Evolutionary conservation across 2,797 vertebrate species (phyloP).

Genomic region (Peromyscus melanophrys): DNA sequence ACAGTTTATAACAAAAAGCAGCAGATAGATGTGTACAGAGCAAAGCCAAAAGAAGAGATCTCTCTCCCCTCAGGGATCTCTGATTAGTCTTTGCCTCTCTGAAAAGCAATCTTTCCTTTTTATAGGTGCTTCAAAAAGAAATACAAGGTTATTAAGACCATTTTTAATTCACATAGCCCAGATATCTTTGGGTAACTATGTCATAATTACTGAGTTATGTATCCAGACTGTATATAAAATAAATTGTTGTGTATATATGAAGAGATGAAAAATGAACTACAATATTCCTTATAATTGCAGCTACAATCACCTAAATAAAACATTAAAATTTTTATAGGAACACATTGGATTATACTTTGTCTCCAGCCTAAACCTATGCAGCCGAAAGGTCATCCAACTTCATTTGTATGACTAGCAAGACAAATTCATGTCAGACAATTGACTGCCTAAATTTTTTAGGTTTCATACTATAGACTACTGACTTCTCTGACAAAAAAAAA

Average conservation of each 20-base stretch:
- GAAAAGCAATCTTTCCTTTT: conserved; percentile 73
- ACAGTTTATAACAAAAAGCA: not conserved
- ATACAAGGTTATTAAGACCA: conserved; percentile 74
- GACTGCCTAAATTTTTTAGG: not conserved
- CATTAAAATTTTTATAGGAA: conserved; percentile 65
- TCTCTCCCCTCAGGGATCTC: not conserved
- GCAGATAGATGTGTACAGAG: not conserved
- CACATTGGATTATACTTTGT: conserved; percentile 25
- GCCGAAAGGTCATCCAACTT: not conserved
- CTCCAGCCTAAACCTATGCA: not conserved
- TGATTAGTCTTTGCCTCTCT: conserved; percentile 35
- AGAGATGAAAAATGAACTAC: conserved; percentile 71
- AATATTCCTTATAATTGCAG: conserved; percentile 67
- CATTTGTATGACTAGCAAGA: not conserved
- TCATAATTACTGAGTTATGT: conserved; percentile 69
- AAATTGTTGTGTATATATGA: conserved; percentile 62
- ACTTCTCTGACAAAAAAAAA: not conserved
- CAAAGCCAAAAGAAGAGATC: not conserved
- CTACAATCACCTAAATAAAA: conserved; percentile 62
- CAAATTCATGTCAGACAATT: not conserved
- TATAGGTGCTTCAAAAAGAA: conserved; percentile 73
- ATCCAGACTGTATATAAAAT: conserved; percentile 72
- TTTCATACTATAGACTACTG: conserved; percentile 6
- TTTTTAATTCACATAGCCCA: conserved; percentile 69
- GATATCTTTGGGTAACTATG: conserved; percentile 61